These are phyloP conservation scores for Carollia perspicillata DNA, from an alignment of 2,113 vertebrate species.

Conservation along the genomic window DNA sequence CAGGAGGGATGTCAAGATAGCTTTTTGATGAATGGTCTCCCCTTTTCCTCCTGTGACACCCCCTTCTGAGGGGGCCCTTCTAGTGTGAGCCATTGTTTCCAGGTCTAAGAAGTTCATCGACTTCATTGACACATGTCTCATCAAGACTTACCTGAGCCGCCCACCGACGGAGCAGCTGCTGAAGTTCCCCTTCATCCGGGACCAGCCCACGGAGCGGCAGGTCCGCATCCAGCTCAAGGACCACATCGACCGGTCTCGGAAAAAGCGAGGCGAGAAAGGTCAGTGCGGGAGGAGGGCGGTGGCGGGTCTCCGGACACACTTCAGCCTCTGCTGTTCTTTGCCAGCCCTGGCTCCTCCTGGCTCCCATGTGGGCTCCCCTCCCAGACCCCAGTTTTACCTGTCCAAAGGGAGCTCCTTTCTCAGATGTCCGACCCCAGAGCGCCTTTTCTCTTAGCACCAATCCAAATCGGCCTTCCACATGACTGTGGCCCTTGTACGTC, in stretches of 20 bases:
- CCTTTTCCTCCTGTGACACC: background rate
- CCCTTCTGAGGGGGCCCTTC: background rate
- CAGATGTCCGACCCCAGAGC: background rate
- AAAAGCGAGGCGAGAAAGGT: slow-evolving; percentile 94
- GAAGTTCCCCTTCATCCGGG: slow-evolving; percentile 93
- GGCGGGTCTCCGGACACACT: background rate
- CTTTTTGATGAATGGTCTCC: background rate
- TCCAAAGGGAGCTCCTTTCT: background rate
- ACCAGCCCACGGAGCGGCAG: slow-evolving; percentile 94
- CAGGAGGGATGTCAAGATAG: background rate
- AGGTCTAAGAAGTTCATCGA: slow-evolving; percentile 97
- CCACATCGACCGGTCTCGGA: slow-evolving; percentile 93
- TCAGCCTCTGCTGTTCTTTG: background rate
- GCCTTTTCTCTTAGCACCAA: background rate
- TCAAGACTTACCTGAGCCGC: slow-evolving; percentile 92
- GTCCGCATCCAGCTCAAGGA: slow-evolving; percentile 96
- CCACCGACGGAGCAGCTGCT: slow-evolving; percentile 93
- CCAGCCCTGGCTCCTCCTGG: background rate
- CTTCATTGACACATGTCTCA: slow-evolving; percentile 94
- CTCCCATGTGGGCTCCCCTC: background rate
- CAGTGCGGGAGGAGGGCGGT: background rate
- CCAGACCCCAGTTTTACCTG: background rate
- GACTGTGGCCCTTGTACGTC: background rate
- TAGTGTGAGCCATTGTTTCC: slow-evolving; percentile 13
- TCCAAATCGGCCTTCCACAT: background rate